Evolutionary conservation across 1,140 invertebrate species (phyloP).

Genomic region (Drosophila burlai): DNA sequence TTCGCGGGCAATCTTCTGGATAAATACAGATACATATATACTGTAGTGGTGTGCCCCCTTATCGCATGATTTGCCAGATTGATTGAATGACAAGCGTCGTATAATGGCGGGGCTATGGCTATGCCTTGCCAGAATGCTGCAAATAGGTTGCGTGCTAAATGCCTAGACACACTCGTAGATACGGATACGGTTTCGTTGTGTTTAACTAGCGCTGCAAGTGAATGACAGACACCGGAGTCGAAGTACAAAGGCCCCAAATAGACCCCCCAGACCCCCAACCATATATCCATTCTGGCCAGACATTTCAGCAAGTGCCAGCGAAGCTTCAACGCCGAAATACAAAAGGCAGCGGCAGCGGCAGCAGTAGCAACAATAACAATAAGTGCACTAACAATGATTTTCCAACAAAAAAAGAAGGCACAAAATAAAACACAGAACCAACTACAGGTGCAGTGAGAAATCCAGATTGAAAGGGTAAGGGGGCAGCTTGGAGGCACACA

Average conservation of each 20-base stretch:
- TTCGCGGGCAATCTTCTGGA: conserved; percentile 47
- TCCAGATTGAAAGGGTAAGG: conserved; percentile 2
- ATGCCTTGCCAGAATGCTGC: conserved; percentile 13
- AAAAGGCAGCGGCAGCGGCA: conserved; percentile 54
- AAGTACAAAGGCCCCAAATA: conserved; percentile 54
- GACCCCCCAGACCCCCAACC: neutral
- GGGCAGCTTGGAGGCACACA: conserved; percentile 51
- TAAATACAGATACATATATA: conserved; percentile 2
- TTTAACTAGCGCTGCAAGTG: conserved; percentile 59
- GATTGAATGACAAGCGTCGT: conserved; percentile 69
- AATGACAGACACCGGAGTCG: conserved; percentile 66
- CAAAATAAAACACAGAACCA: conserved; percentile 48
- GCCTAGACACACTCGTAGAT: conserved; percentile 53
- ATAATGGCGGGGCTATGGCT: conserved; percentile 12
- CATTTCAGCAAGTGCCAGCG: conserved; percentile 78
- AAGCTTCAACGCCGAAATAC: conserved; percentile 81
- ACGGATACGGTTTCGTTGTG: conserved; percentile 43
- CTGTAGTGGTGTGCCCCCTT: conserved; percentile 4
- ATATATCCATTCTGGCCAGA: conserved; percentile 63
- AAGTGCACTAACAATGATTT: conserved; percentile 36
- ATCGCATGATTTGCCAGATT: conserved; percentile 74
- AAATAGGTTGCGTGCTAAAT: conserved; percentile 75
- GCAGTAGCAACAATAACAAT: conserved; percentile 32
- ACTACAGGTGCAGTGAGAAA: conserved; percentile 63
- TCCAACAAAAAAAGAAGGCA: conserved; percentile 6